Base-by-base conservation (phyloP, 2,113 vertebrate genomes). In the Sardina pilchardus region DNA sequence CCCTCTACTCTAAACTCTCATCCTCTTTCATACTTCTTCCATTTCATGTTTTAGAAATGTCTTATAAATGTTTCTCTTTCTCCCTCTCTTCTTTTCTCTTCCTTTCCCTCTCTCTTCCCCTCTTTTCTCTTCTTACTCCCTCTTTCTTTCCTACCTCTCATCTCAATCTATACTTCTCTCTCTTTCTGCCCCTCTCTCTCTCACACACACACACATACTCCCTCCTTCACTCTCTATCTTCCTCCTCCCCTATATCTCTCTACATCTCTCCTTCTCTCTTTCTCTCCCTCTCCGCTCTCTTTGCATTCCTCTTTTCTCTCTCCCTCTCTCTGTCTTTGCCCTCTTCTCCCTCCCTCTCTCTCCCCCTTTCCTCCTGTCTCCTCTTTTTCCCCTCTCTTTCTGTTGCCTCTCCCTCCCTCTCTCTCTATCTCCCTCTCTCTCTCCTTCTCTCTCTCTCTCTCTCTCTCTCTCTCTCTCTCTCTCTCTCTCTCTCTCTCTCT, bases 401-500 rank as follows among this genome's bases (percentile, higher is more conserved):
- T 44, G n/a, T n/a, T n/a, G n/a, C n/a, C 50, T 67, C 75, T 42
- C 85, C 75, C 42, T 36, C 34, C 63, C 34, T 4, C 21, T 81
- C 39, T 48, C 3, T 2, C 19, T 44, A 0, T 71, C 42, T 56
- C 84, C 75, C 44, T 84, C 84, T 86, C 81, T 71, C 43, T 53
- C 1, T 47, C 24, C 30, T 26, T 16, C 21, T 9, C 45, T 80
- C 43, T 78, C 6, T n/a, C 24, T 63, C 56, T 63, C 56, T 63
- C 56, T 26, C 8, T 14, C 34, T 16, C 9, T 81, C 30, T 14
- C 43, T 81, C 48, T 44, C 63, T 50, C 5, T 39, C 16, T 14
- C 30, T 14, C 63, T 42, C 44, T 39, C 71, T 63, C 78, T 78
- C 47, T 67, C 83, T 88, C 87, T 50, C 85, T 48, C 4, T 42